Conservation (phyloP, 2,113 vertebrate genomes). For the Epinephelus moara region DNA sequence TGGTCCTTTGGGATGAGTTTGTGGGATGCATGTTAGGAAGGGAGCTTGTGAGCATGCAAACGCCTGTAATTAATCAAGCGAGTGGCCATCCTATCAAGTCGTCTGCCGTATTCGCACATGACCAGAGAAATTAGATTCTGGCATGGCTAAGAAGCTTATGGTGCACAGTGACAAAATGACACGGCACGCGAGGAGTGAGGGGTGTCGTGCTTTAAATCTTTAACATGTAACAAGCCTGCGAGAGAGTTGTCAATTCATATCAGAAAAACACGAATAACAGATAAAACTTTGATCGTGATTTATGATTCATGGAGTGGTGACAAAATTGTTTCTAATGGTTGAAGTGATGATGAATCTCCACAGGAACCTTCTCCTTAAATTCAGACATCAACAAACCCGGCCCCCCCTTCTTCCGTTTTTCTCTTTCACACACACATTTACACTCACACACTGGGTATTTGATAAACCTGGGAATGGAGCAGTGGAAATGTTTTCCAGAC, state of each 20-base stretch:
- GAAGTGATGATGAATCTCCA: slow-evolving; percentile 30
- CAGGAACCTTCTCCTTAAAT: slow-evolving; percentile 19
- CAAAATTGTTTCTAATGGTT: slow-evolving; percentile 38
- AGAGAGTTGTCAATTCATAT: slow-evolving; percentile 9
- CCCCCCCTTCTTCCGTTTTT: not conserved
- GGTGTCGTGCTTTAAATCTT: slow-evolving; percentile 35
- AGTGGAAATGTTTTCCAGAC: slow-evolving; percentile 78
- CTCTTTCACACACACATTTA: slow-evolving; percentile 39
- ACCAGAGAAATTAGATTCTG: slow-evolving; percentile 48
- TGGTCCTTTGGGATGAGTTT: not conserved
- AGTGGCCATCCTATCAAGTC: slow-evolving; percentile 33
- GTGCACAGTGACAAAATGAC: slow-evolving; percentile 29
- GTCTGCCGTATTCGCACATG: slow-evolving; percentile 53
- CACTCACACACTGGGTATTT: slow-evolving; percentile 55
- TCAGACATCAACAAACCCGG: slow-evolving; percentile 23
- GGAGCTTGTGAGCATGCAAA: slow-evolving; percentile 3
- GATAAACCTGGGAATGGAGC: slow-evolving; percentile 73
- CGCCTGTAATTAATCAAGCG: slow-evolving; percentile 54
- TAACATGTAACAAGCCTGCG: slow-evolving; percentile 26
- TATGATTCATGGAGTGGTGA: slow-evolving; percentile 27
- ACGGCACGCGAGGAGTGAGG: slow-evolving; percentile 10
- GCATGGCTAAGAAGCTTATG: slow-evolving; percentile 57
- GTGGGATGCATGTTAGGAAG: slow-evolving; percentile 6
- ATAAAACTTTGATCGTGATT: slow-evolving; percentile 37
- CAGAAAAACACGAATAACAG: slow-evolving; percentile 24